Conservation (phyloP, 2,888 invertebrate species). For the Catocala sponsa region DNA sequence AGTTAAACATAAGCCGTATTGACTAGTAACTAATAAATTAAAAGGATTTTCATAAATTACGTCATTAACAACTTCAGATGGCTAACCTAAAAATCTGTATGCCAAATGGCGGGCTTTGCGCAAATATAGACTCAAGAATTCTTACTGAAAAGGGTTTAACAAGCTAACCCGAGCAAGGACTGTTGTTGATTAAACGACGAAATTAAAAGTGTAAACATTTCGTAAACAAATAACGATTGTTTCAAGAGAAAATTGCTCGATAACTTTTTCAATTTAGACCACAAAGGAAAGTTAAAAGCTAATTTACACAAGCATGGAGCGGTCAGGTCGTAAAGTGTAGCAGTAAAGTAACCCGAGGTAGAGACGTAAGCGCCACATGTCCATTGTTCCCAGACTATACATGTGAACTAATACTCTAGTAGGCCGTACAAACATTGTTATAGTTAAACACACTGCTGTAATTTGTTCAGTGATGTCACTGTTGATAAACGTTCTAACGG, state of each 20-base stretch:
- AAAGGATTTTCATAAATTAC: too few relatives aligned
- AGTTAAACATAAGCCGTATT: too few relatives aligned
- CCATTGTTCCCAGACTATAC: constrained; percentile 62
- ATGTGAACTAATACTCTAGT: constrained; percentile 65
- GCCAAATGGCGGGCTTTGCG: too few relatives aligned
- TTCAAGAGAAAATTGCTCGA: constrained; percentile 30
- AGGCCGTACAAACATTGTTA: constrained; percentile 69
- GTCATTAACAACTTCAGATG: too few relatives aligned
- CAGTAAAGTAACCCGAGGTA: constrained; percentile 42
- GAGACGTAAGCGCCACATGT: constrained; percentile 50
- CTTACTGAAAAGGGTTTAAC: background rate
- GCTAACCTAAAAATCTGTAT: too few relatives aligned
- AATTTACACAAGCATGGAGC: constrained; percentile 39
- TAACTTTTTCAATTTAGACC: constrained; percentile 42
- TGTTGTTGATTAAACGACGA: background rate
- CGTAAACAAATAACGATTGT: constrained; percentile 15
- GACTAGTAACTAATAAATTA: too few relatives aligned
- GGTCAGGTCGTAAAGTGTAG: constrained; percentile 44
- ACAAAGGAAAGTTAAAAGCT: constrained; percentile 34
- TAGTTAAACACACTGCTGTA: constrained; percentile 56
- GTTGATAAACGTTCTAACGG: constrained; percentile 39
- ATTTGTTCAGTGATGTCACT: constrained; percentile 61
- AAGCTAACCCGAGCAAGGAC: background rate
- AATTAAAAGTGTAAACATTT: constrained; percentile 3
- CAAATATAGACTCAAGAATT: background rate